These are phyloP conservation scores for Machaerirhynchus nigripectus DNA, from an alignment of 2,113 vertebrate species.

Conservation along the genomic window DNA sequence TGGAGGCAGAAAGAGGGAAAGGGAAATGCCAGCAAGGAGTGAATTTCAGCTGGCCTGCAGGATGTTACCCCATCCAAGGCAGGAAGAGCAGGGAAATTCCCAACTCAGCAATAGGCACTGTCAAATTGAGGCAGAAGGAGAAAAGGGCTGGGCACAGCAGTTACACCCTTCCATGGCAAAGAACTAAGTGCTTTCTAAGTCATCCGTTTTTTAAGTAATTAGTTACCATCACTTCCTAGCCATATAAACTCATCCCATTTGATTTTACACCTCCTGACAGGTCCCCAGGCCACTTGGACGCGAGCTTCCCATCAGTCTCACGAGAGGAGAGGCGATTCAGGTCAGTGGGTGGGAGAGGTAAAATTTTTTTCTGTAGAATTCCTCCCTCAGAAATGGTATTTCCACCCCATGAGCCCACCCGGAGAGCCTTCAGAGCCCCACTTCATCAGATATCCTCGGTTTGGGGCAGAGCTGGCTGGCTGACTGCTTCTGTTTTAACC, in stretches of 20 bases:
- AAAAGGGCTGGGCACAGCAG: neutral
- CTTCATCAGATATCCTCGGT: rapidly evolving
- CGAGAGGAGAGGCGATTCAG: neutral
- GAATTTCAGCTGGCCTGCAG: neutral
- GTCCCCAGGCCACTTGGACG: neutral
- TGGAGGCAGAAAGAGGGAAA: neutral
- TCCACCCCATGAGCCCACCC: neutral
- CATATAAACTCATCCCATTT: neutral
- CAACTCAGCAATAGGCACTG: rapidly evolving
- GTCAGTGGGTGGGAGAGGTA: neutral
- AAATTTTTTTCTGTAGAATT: neutral
- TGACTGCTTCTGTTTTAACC: neutral
- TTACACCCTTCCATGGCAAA: neutral
- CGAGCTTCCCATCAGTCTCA: neutral
- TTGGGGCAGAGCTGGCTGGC: neutral
- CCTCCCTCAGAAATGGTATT: neutral
- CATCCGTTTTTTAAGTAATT: rapidly evolving
- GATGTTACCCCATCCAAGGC: neutral
- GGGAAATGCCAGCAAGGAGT: neutral
- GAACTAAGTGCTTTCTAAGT: neutral
- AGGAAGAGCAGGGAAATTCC: neutral
- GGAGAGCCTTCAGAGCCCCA: neutral
- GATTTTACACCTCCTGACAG: neutral
- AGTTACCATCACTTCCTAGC: neutral
- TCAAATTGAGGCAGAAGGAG: neutral